phyloP scores from a whole-genome alignment of 53 echinoderm and acorn worm genomes.

The Holothuria leucospilota region DNA sequence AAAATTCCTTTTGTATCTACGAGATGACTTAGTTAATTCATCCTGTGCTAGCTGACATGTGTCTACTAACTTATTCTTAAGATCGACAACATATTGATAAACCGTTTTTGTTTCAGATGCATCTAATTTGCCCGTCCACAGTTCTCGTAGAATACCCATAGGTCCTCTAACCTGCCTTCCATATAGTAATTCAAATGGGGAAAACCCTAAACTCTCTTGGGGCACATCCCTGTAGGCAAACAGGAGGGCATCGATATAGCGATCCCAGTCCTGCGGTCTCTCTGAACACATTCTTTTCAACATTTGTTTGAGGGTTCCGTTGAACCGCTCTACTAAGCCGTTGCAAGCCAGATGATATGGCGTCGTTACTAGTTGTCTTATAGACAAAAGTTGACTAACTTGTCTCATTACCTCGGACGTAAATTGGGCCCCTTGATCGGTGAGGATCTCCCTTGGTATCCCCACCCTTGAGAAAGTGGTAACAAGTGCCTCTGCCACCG shows the following conservation, averaged over 20 bases:
- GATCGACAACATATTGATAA: constrained; percentile 41
- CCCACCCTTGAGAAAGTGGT: too few species aligned
- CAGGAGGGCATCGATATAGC: constrained; percentile 30
- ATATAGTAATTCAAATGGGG: constrained; percentile 42
- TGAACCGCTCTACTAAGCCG: constrained; percentile 44
- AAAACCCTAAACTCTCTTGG: constrained; percentile 34
- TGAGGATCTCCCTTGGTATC: too few species aligned
- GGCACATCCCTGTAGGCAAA: constrained; percentile 24
- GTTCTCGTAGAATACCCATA: background rate
- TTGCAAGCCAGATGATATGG: constrained; percentile 33
- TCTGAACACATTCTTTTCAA: constrained; percentile 41
- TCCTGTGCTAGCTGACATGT: constrained; percentile 31
- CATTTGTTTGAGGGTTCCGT: constrained; percentile 49
- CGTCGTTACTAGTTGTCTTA: background rate
- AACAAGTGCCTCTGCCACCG: too few species aligned
- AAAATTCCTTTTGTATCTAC: constrained; percentile 33
- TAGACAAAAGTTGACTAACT: too few species aligned
- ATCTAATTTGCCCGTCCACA: constrained; percentile 2
- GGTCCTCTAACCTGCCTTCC: constrained; percentile 25
- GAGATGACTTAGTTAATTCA: background rate
- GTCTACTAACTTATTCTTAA: constrained; percentile 4
- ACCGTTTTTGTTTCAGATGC: constrained; percentile 19
- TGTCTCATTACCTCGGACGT: too few species aligned
- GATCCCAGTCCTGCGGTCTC: constrained; percentile 43
- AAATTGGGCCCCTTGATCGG: too few species aligned